Base-by-base conservation (phyloP, 2,797 vertebrate species). In the Etheostoma nigrum region DNA sequence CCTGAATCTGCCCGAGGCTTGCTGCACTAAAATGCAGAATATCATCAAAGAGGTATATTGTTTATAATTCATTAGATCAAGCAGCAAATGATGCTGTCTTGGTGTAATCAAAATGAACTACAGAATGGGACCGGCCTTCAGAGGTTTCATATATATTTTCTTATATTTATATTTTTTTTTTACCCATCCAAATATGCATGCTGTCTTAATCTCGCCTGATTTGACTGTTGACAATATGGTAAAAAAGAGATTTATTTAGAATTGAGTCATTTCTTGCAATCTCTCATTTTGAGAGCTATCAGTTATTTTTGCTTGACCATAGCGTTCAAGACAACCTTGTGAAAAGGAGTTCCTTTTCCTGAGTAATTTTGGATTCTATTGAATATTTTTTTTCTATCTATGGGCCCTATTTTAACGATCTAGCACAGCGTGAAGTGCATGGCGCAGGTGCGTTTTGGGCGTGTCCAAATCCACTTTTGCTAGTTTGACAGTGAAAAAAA, bases 31-130 rank as follows among this genome's bases (percentile, higher is more conserved):
- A 67, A 66, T 44, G 21, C 21, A 48, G 21, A 69, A 65, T 23
- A 72, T 63, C 42, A 33, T 77, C 53, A 70, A 67, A 76, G 72
- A 51, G 42, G 70, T 59, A 25, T 19, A 70, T 30, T n/a, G 25
- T 16, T 74, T 81, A 79, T 36, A 80, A 79, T 54, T 66, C 55
- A 68, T 81, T 74, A 78, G 66, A 76, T 79, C 42, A 68, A 45
- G 73, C 74, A 60, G 74, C 18, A 77, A 71, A 82, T 78, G 13
- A 75, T 64, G 60, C 70, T 40, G 25, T 66, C 62, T 73, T 53
- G 33, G 67, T 72, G 55, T 11, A 65, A 53, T 48, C 57, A 49
- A 33, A 72, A 78, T 69, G 72, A 72, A 72, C 42, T 71, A 54
- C 69, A 75, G 47, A 74, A 62, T 72, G 63, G 74, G 25, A 66